Evolutionary conservation across 2,888 invertebrate species (phyloP).

Genomic region (Polia nebulosa): DNA sequence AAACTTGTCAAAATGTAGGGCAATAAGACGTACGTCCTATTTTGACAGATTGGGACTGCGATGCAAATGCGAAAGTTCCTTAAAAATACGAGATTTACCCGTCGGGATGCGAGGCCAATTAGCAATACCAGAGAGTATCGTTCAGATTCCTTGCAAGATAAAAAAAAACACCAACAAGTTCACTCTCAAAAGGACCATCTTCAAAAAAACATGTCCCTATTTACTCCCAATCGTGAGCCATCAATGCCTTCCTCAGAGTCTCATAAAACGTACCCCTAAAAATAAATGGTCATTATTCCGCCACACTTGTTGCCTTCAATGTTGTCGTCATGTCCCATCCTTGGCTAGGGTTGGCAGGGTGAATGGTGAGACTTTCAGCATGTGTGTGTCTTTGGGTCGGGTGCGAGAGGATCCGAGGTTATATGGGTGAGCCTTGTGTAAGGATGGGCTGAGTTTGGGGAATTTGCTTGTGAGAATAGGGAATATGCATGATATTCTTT

Average conservation of each 20-base stretch:
- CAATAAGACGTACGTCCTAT: too few relatives aligned
- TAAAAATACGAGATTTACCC: too few relatives aligned
- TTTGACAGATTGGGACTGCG: too few relatives aligned
- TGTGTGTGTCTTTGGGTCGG: conserved; percentile 47
- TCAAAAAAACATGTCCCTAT: conserved; percentile 50
- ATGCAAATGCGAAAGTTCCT: too few relatives aligned
- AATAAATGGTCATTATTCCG: conserved; percentile 71
- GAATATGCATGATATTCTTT: too few relatives aligned
- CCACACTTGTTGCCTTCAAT: conserved; percentile 69
- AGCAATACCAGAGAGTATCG: too few relatives aligned
- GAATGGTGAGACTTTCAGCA: conserved; percentile 34
- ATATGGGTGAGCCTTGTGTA: conserved; percentile 16
- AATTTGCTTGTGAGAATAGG: background rate
- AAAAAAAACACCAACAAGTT: background rate
- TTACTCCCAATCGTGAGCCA: conserved; percentile 59
- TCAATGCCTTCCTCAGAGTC: conserved; percentile 60
- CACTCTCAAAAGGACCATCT: conserved; percentile 16
- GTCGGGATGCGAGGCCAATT: background rate
- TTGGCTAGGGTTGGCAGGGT: conserved; percentile 62
- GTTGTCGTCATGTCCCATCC: conserved; percentile 66
- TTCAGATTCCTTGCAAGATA: background rate
- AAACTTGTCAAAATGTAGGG: too few relatives aligned
- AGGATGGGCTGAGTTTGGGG: conserved; percentile 35
- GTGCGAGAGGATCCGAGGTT: conserved; percentile 15
- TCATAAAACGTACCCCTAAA: conserved; percentile 67